phyloP scores from a whole-genome alignment of 2,797 vertebrate species.

The Schizothorax lantsangensis region DNA sequence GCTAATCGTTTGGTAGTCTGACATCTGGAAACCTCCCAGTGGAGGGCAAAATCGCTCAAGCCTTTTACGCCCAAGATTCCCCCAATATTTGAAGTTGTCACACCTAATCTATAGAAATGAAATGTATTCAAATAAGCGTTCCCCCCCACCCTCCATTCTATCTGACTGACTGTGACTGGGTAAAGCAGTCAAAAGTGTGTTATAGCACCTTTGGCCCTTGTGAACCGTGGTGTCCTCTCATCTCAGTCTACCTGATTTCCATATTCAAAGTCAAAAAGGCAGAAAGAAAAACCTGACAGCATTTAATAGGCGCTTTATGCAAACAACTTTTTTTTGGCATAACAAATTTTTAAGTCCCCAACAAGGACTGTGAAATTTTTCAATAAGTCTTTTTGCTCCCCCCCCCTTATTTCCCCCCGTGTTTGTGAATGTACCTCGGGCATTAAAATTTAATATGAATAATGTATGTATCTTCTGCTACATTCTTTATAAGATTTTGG shows the following conservation, averaged over 20 bases:
- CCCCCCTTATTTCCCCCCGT: constrained; percentile 45
- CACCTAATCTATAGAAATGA: constrained; percentile 73
- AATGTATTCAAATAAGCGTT: constrained; percentile 68
- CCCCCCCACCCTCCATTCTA: constrained; percentile 22
- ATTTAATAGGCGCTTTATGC: constrained; percentile 64
- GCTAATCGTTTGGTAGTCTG: constrained; percentile 76
- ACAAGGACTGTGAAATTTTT: constrained; percentile 67
- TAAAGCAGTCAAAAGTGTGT: constrained; percentile 68
- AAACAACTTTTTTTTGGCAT: constrained; percentile 47
- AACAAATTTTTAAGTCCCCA: constrained; percentile 36
- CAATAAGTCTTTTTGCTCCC: constrained; percentile 65
- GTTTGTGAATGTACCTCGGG: constrained; percentile 65
- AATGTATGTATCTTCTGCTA: constrained; percentile 79
- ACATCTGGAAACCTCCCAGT: constrained; percentile 76
- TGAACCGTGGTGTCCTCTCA: constrained; percentile 47
- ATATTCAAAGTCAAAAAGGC: constrained; percentile 60
- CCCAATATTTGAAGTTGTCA: constrained; percentile 77
- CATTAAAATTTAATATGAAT: constrained; percentile 79
- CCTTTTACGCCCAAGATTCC: constrained; percentile 64
- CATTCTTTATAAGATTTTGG: constrained; percentile 81
- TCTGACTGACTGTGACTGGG: constrained; percentile 54
- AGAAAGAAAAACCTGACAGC: constrained; percentile 57
- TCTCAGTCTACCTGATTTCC: constrained; percentile 65
- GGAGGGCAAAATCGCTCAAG: constrained; percentile 67
- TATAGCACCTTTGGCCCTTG: constrained; percentile 66